A percentile compares a stretch with the other conserved stretches of the same genome.
Conservation (phyloP, 2,113 vertebrate species). For the Pyxicephalus adspersus region DNA sequence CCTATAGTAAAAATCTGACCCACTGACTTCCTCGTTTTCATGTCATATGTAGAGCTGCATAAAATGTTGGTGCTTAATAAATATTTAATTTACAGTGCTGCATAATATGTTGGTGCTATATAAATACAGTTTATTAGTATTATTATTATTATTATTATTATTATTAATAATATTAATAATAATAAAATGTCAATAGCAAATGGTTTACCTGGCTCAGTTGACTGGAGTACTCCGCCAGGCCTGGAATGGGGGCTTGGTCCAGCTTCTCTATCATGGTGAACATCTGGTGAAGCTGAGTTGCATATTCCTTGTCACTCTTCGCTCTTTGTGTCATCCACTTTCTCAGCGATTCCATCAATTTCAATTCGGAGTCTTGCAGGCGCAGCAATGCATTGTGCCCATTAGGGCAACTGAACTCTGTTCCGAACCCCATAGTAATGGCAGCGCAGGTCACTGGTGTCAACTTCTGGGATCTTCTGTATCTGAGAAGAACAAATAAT, state of each 20-base stretch:
- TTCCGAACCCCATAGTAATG: slow-evolving; percentile 82
- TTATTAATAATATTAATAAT: too few relatives aligned
- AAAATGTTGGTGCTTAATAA: too few relatives aligned
- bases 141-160: too few relatives aligned
- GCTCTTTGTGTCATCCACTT: slow-evolving; percentile 94
- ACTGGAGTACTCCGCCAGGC: slow-evolving; percentile 69
- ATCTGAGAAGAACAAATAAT: neutral
- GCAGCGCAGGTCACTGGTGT: neutral
- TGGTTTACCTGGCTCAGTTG: slow-evolving; percentile 80
- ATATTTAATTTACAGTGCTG: too few relatives aligned
- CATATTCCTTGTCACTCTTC: slow-evolving; percentile 91
- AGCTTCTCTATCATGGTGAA: slow-evolving; percentile 77
- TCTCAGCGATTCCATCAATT: slow-evolving; percentile 91
- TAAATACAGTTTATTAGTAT: too few relatives aligned
- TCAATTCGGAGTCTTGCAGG: slow-evolving; percentile 90
- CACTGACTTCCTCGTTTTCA: too few relatives aligned
- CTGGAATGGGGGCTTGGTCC: slow-evolving; percentile 72
- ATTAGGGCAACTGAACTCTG: slow-evolving; percentile 83
- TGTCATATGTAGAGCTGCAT: too few relatives aligned
- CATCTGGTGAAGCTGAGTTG: slow-evolving; percentile 89
- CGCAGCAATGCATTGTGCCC: slow-evolving; percentile 82
- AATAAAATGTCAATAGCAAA: neutral
- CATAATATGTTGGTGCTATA: too few relatives aligned
- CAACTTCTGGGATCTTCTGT: slow-evolving; percentile 10
- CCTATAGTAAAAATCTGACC: too few relatives aligned